Evolutionary conservation across 2,797 vertebrate species (phyloP).

Genomic region (Acrossocheilus wenchowensis): DNA sequence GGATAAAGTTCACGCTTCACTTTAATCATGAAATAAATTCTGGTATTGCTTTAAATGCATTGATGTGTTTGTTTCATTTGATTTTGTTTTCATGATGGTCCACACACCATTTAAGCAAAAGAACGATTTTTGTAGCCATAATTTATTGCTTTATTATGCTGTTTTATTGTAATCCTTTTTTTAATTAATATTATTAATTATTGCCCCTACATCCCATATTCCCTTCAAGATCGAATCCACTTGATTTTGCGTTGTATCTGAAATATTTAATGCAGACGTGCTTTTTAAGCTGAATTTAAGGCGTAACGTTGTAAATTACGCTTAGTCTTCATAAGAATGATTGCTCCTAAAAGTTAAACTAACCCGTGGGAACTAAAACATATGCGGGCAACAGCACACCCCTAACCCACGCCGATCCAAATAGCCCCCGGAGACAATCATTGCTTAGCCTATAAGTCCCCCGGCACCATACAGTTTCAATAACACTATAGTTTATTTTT

Average conservation of each 20-base stretch:
- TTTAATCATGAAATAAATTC: not conserved
- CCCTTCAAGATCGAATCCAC: not conserved
- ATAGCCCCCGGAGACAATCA: slow-evolving; percentile 66
- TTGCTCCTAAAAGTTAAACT: slow-evolving; percentile 44
- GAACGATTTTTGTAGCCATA: not conserved
- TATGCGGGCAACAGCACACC: slow-evolving; percentile 51
- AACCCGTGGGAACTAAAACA: slow-evolving; percentile 60
- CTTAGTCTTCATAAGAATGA: slow-evolving; percentile 11
- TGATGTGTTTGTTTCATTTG: not conserved
- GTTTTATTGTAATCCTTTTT: not conserved
- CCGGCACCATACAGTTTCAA: slow-evolving; percentile 65
- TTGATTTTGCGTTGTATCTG: not conserved
- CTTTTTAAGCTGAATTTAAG: not conserved
- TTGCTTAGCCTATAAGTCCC: slow-evolving; percentile 63
- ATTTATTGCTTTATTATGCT: not conserved
- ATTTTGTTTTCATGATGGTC: not conserved
- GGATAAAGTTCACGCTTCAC: not conserved
- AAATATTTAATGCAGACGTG: not conserved
- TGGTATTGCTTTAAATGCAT: not conserved
- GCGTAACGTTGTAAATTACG: slow-evolving; percentile 10
- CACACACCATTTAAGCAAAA: not conserved
- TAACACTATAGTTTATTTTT: slow-evolving; percentile 60
- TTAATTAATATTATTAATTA: not conserved
- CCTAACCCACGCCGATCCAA: slow-evolving; percentile 49
- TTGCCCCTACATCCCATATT: not conserved